Evolutionary conservation across 2,888 invertebrate genomes (phyloP).

Genomic region (Lithophane socia): DNA sequence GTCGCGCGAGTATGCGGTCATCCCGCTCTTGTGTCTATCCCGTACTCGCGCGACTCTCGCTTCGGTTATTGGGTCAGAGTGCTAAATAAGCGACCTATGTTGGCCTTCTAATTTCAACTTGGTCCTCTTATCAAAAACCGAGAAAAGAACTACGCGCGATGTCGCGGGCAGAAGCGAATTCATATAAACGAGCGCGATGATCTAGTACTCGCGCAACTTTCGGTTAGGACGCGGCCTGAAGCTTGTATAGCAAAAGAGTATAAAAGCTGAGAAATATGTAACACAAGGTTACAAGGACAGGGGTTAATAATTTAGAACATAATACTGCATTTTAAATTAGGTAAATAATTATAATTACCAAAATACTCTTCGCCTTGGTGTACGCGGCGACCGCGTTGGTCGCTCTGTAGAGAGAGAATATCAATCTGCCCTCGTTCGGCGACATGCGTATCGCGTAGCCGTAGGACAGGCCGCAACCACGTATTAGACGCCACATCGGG

Average conservation of each 20-base stretch:
- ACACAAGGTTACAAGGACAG: neutral
- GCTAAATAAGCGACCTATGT: too few species aligned
- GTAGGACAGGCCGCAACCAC: conserved; percentile 96
- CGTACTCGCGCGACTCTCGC: too few species aligned
- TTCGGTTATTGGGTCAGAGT: too few species aligned
- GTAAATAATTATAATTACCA: conserved; percentile 78
- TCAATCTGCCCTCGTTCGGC: conserved; percentile 93
- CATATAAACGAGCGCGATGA: too few species aligned
- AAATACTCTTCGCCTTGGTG: conserved; percentile 93
- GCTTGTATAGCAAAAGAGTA: neutral
- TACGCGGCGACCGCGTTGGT: conserved; percentile 95
- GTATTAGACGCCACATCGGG: conserved; percentile 96
- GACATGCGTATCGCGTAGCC: conserved; percentile 92
- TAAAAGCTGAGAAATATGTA: neutral
- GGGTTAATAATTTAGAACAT: neutral
- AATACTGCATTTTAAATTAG: neutral
- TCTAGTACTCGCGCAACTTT: too few species aligned
- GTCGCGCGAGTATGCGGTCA: too few species aligned
- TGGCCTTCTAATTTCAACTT: too few species aligned
- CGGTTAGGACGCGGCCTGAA: neutral
- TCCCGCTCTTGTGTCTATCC: too few species aligned
- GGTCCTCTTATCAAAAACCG: too few species aligned
- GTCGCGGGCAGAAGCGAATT: too few species aligned
- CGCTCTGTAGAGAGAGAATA: conserved; percentile 94
- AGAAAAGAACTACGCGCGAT: too few species aligned